Evolutionary conservation across 2,888 invertebrate genomes (phyloP).

Genomic region (Tipula lateralis): DNA sequence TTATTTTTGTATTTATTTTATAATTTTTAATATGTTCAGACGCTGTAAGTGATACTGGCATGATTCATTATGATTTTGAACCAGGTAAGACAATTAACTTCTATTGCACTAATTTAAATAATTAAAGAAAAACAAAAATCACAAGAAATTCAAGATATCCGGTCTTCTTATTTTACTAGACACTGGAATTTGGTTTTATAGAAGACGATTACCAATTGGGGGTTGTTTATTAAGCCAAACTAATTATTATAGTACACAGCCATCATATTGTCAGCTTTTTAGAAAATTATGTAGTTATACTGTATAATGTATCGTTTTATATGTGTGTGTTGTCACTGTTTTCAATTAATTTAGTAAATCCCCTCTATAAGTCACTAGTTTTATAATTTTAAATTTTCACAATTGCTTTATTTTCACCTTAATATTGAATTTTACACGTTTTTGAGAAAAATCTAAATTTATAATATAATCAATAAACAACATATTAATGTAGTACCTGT

Average conservation of each 20-base stretch:
- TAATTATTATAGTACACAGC: background rate
- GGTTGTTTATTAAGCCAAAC: background rate
- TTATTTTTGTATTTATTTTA: conserved; percentile 13
- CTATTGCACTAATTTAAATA: conserved; percentile 12
- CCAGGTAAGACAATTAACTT: conserved; percentile 35
- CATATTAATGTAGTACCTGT: too few relatives aligned
- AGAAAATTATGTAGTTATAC: background rate
- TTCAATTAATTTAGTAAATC: background rate
- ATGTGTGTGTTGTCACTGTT: background rate
- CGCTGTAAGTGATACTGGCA: conserved; percentile 9
- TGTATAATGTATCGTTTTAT: background rate
- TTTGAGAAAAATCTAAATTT: too few relatives aligned
- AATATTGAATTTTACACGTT: background rate
- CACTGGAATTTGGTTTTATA: background rate
- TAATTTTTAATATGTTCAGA: conserved; percentile 28
- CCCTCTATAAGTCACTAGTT: background rate
- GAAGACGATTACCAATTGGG: background rate
- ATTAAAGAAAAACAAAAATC: background rate
- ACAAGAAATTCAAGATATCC: background rate
- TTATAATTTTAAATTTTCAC: too few relatives aligned
- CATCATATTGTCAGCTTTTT: background rate
- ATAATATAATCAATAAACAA: too few relatives aligned
- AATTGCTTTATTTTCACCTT: background rate
- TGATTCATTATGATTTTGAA: conserved; percentile 34
- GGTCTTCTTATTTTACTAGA: background rate